Evolutionary conservation across 2,888 invertebrate species (phyloP), one percentile per base, ranked within the genome.

Genomic region (Halictus ligatus): DNA sequence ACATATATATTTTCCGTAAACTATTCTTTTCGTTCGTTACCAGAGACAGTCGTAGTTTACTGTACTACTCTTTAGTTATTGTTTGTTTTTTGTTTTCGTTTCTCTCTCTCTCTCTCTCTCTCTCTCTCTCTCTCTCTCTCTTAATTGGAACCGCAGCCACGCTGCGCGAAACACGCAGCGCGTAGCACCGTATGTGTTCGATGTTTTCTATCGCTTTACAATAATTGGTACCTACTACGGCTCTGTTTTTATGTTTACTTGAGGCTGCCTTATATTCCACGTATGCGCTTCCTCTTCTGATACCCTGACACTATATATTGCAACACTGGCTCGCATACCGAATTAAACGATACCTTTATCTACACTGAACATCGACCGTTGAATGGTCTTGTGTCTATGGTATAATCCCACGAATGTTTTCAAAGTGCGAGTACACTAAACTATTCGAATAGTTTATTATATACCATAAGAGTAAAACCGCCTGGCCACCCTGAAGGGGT

Each of bases 221-320:
- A 76, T 83, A 76, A 81, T 50, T 73, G 84, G 74, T 78, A 79
- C 84, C 77, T 78, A 69, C 75, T 60, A 75, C 78, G 71, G 60
- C 48, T 85, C 74, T 85, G 79, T 88, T 81, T 64, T 83, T 85
- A 83, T 81, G 78, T 81, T 91, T 82, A 75, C 87, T 89, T 87
- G 83, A 80, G 86, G 74, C 79, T 82, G 84, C 84, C 78, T 78
- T 87, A 86, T 88, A 88, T 89, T 89, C 85, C 88, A 88, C 87
- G 79, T 84, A 74, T 81, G 78, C 54, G 75, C 84, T 84, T 83
- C 74, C 74, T 80, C 78, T 86, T 74, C 58, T 54, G 35, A 67
- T 35, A 50, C 69, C 80, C 76, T 69, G 72, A 78, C 58, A 78
- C 69, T 35, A 67, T 67, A 76, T 46, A 67, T 67, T 77, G 64